These are phyloP conservation scores for Dioctria linearis DNA, from an alignment of 2,888 invertebrate species.

Conservation along the genomic window DNA sequence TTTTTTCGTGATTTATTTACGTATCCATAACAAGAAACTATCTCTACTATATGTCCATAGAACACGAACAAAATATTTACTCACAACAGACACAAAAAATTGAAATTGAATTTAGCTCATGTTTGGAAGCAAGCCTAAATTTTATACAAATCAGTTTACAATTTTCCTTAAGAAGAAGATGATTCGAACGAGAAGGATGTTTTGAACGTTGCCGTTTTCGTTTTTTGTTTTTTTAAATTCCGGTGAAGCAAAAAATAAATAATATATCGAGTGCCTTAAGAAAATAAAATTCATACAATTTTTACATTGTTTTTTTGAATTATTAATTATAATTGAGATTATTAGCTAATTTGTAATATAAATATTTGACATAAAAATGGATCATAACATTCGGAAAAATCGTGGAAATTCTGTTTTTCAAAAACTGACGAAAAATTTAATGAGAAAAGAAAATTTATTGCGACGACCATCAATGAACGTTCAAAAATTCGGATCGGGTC, in stretches of 20 bases:
- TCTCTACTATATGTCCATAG: neutral
- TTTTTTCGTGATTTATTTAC: constrained; percentile 54
- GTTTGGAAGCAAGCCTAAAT: neutral
- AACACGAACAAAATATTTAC: constrained; percentile 29
- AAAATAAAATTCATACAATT: too few relatives aligned
- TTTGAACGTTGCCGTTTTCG: constrained; percentile 21
- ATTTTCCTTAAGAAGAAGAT: constrained; percentile 21
- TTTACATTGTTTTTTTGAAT: too few relatives aligned
- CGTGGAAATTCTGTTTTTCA: constrained; percentile 64
- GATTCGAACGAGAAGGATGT: constrained; percentile 21
- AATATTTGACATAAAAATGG: constrained; percentile 7
- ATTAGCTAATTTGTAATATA: too few relatives aligned
- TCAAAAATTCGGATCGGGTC: constrained; percentile 46
- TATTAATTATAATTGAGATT: too few relatives aligned
- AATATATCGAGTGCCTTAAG: too few relatives aligned
- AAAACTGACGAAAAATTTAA: constrained; percentile 72
- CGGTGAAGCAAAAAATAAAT: too few relatives aligned
- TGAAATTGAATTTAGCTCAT: neutral
- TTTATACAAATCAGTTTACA: constrained; percentile 27
- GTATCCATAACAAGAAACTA: constrained; percentile 55
- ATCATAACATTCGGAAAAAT: constrained; percentile 26
- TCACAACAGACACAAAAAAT: constrained; percentile 14
- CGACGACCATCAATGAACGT: constrained; percentile 26
- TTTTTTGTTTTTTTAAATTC: neutral
- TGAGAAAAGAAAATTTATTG: constrained; percentile 58